phyloP scores from a whole-genome alignment of 2,113 vertebrate species.

The Mirza zaza region DNA sequence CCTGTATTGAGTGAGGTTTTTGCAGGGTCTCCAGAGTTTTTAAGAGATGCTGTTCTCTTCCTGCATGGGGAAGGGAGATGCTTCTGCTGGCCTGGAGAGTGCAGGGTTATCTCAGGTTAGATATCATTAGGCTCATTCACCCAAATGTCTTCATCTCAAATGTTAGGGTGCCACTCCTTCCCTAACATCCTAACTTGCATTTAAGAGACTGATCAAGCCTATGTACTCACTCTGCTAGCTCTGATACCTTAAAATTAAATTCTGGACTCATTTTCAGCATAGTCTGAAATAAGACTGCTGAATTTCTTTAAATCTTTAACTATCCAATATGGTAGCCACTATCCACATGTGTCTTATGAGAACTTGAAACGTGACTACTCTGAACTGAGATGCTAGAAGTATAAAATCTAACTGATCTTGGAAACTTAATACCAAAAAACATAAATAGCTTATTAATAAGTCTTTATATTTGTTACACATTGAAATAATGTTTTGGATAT shows the following conservation, averaged over 20 bases:
- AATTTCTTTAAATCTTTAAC: not conserved
- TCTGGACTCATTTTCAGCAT: not conserved
- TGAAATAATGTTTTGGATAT: not conserved
- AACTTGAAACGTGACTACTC: not conserved
- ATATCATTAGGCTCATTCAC: not conserved
- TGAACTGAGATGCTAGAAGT: not conserved
- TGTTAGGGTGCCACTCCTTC: not conserved
- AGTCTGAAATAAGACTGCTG: not conserved
- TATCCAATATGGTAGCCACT: not conserved
- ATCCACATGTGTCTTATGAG: not conserved
- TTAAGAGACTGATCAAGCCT: not conserved
- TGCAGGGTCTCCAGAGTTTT: not conserved
- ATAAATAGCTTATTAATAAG: not conserved
- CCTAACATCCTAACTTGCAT: not conserved
- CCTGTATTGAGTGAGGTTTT: not conserved
- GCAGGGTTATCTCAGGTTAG: not conserved
- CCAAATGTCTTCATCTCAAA: not conserved
- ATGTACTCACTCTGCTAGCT: not conserved
- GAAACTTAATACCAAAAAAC: not conserved
- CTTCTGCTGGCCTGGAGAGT: not conserved
- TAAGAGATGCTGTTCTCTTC: not conserved
- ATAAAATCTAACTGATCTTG: not conserved
- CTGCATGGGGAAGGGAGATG: not conserved
- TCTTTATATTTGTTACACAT: not conserved
- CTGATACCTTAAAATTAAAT: not conserved